Percentiles rank a stretch among this genome's conserved stretches.
These are phyloP conservation scores for Siniperca undulata DNA, from an alignment of 2,797 vertebrate genomes.

Conservation along the genomic window DNA sequence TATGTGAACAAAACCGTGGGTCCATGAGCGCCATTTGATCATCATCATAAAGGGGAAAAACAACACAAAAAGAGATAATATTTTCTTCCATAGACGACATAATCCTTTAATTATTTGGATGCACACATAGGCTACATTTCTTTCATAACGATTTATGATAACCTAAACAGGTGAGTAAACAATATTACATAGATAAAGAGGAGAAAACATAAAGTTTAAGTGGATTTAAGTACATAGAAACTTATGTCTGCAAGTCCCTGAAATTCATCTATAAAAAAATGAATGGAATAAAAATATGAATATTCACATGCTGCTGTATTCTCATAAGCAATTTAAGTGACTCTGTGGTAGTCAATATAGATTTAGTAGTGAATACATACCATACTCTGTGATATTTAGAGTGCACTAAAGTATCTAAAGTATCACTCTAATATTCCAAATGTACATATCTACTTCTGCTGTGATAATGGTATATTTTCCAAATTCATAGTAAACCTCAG, in stretches of 20 bases:
- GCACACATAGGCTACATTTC: neutral
- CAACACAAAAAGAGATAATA: neutral
- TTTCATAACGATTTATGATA: neutral
- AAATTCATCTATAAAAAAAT: neutral
- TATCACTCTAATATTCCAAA: neutral
- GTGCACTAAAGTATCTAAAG: neutral
- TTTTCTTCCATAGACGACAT: neutral
- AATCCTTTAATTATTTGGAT: neutral
- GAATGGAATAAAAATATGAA: neutral
- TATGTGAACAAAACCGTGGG: conserved; percentile 37
- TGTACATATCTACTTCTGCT: neutral
- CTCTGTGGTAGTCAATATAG: neutral
- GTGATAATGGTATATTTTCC: neutral
- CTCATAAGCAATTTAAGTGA: neutral
- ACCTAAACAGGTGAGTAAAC: conserved; percentile 1
- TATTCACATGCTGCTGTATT: neutral
- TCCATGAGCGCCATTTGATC: conserved; percentile 29
- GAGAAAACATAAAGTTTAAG: neutral
- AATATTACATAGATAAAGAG: neutral
- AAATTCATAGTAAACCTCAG: conserved; percentile 12
- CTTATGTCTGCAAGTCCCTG: neutral
- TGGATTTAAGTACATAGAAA: neutral
- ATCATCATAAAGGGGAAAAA: conserved; percentile 1
- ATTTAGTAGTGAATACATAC: neutral
- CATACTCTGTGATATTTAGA: neutral